These are phyloP conservation scores for Leptinotarsa tumamoca DNA, from an alignment of 2,888 invertebrate genomes.

Conservation along the genomic window DNA sequence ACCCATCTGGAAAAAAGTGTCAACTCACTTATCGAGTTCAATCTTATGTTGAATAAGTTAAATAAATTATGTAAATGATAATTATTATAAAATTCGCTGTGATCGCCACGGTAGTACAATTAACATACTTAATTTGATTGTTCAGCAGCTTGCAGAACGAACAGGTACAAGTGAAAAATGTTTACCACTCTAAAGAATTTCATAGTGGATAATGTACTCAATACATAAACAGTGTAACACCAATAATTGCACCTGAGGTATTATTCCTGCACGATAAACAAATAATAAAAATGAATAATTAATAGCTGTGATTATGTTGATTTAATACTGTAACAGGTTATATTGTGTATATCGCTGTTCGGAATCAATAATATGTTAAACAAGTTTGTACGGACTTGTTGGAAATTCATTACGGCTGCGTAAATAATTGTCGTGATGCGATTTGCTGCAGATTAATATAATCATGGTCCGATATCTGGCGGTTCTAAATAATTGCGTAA, in stretches of 20 bases:
- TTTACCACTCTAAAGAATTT: conserved; percentile 22
- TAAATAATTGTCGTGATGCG: conserved; percentile 21
- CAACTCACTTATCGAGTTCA: too few relatives aligned
- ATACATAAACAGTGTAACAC: conserved; percentile 22
- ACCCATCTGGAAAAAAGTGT: too few relatives aligned
- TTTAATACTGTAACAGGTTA: conserved; percentile 35
- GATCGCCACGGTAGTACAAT: conserved; percentile 5
- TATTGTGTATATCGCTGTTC: conserved; percentile 32
- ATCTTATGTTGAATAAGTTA: too few relatives aligned
- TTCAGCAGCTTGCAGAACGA: conserved; percentile 1
- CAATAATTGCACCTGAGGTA: conserved; percentile 15
- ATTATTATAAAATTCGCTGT: not conserved
- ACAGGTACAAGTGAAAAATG: conserved; percentile 20
- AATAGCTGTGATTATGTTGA: conserved; percentile 33
- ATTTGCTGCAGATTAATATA: conserved; percentile 26
- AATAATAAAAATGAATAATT: conserved; percentile 35
- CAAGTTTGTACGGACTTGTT: conserved; percentile 23
- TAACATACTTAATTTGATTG: conserved; percentile 17
- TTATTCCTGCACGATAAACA: conserved; percentile 27
- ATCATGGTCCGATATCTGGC: conserved; percentile 17
- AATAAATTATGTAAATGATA: not conserved
- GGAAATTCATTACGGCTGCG: conserved; percentile 25
- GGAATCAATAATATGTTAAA: conserved; percentile 24
- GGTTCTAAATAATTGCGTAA: conserved; percentile 5
- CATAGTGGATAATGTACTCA: conserved; percentile 21